Evolutionary conservation across 2,888 invertebrate genomes (phyloP).

Genomic region (Ganaspis brasiliensis): DNA sequence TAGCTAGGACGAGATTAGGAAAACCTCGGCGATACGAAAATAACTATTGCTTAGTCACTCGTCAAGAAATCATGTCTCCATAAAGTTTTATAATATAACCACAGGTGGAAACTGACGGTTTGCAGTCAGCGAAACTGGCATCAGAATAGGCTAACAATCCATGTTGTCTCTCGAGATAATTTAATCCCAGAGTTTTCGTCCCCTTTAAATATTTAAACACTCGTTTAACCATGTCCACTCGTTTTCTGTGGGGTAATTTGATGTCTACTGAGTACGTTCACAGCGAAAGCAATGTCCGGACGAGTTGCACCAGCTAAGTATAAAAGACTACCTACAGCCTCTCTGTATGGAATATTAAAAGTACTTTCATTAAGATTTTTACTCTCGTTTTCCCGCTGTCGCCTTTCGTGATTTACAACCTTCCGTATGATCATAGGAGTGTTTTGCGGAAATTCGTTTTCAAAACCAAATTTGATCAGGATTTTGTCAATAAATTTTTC

Average conservation of each 20-base stretch:
- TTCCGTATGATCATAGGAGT: neutral
- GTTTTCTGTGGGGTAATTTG: neutral
- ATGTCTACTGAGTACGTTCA: neutral
- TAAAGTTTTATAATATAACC: constrained; percentile 47
- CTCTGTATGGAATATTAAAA: neutral
- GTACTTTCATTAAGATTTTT: neutral
- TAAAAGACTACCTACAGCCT: neutral
- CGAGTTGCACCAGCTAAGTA: neutral
- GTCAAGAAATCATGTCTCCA: constrained; percentile 49
- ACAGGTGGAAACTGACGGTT: constrained; percentile 48
- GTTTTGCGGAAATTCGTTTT: neutral
- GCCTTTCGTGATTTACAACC: too few relatives aligned
- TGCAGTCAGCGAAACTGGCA: constrained; percentile 48
- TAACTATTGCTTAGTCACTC: constrained; percentile 14
- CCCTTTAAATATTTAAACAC: neutral
- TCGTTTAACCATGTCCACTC: neutral
- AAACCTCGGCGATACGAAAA: too few relatives aligned
- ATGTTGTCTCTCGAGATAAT: neutral
- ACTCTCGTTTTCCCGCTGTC: neutral
- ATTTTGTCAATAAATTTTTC: neutral
- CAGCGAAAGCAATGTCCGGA: neutral
- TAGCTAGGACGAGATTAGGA: too few relatives aligned
- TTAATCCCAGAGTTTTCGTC: neutral
- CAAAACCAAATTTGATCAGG: neutral
- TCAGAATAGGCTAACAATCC: constrained; percentile 38